Evolutionary conservation across 2,888 invertebrate species (phyloP), one percentile per base, ranked within the genome.

Genomic region (Pediacus dermestoides): DNA sequence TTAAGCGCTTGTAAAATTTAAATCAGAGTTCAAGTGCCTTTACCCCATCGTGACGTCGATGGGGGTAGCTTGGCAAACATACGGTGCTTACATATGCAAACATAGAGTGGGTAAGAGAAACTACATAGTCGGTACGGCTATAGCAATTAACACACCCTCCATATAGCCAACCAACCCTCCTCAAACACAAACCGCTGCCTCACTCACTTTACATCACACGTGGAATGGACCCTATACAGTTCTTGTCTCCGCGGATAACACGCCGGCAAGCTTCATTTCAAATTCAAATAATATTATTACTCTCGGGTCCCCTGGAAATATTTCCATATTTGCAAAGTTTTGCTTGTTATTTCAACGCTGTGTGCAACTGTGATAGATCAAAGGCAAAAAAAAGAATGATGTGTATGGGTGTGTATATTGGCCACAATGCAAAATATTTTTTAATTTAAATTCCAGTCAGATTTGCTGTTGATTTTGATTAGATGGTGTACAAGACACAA

Each of bases 61-160:
- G n/a, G n/a, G n/a, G n/a, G n/a, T n/a, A 18, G 21, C 49, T 35
- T 13, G 41, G 50, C 50, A 57, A 57, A 58, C 57, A 56, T 48
- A 47, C 51, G 39, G 47, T 48, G 53, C 57, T 58, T 58, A 60
- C 57, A 58, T 53, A 59, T 58, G 59, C 58, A 56, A 57, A 60
- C 60, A 57, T 48, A 52, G 42, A 50, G 37, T 45, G 50, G 51
- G 52, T 39, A 44, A 46, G 25, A 37, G 37, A 39, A 21, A 37
- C 27, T 48, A 42, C 42, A 44, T 54, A 48, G 44, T 51, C 52
- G 52, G 54, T 49, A 52, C 55, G 56, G 51, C 52, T 50, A 57
- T n/a, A n/a, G 60, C 63, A 63, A 63, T 63, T 63, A 63, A 63
- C 63, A 60, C 61, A 58, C 63, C 61, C 62, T 57, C 50, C 47